These are phyloP conservation scores for Microcebus ravelobensis DNA, from an alignment of 2,113 vertebrate genomes.

Conservation along the genomic window DNA sequence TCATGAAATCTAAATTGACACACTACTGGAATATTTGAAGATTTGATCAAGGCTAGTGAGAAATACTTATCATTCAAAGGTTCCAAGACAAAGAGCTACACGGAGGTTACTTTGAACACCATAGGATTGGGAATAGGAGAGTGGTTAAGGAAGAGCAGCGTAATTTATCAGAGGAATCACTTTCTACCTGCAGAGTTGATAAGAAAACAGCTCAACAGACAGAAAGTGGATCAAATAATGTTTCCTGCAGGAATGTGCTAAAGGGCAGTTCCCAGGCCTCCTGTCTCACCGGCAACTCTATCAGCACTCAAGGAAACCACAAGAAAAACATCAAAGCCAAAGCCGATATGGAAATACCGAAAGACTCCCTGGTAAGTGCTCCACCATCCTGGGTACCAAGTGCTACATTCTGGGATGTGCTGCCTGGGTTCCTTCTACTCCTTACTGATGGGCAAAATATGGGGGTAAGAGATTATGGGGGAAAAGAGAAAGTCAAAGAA, in stretches of 20 bases:
- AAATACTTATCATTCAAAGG: conserved; percentile 84
- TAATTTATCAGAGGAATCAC: conserved; percentile 89
- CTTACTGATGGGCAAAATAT: conserved; percentile 2
- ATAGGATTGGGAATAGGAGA: conserved; percentile 82
- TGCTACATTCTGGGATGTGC: not conserved
- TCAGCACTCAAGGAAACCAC: conserved; percentile 89
- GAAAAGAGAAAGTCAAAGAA: not conserved
- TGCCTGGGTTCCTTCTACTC: not conserved
- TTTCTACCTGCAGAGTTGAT: conserved; percentile 91
- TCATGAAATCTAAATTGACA: conserved; percentile 84
- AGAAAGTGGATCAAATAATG: conserved; percentile 89
- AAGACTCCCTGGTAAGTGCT: conserved; percentile 89
- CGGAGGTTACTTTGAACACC: conserved; percentile 83
- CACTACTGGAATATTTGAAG: conserved; percentile 85
- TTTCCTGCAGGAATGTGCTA: conserved; percentile 89
- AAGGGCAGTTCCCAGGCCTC: conserved; percentile 89
- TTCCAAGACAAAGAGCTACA: conserved; percentile 82
- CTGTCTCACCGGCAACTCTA: conserved; percentile 83
- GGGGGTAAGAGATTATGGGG: not conserved
- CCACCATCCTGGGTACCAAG: not conserved
- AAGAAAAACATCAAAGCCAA: conserved; percentile 89
- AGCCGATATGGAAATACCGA: conserved; percentile 87
- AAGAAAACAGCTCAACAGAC: conserved; percentile 86
- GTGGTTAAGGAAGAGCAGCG: conserved; percentile 84
- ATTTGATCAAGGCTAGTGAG: conserved; percentile 85